Evolutionary conservation across 2,888 invertebrate genomes (phyloP).

Genomic region (Salticus scenicus): DNA sequence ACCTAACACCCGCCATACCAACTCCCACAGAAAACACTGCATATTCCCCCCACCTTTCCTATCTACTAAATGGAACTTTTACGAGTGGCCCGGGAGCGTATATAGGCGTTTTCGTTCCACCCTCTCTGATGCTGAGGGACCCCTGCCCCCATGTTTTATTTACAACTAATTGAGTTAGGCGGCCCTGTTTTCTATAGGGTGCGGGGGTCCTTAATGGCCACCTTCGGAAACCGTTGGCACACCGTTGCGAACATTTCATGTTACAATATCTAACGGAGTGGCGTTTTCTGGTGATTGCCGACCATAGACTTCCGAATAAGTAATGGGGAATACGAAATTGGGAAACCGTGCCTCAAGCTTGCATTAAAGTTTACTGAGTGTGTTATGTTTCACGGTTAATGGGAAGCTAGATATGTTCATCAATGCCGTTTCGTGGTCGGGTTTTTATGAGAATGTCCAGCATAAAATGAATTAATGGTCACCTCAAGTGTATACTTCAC

Average conservation of each 20-base stretch:
- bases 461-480: background rate
- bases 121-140: conserved; percentile 1
- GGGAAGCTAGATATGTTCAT: conserved; percentile 6
- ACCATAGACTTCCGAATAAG: conserved; percentile 7
- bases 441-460: conserved; percentile 1
- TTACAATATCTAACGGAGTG: conserved; percentile 27
- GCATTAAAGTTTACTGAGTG: conserved; percentile 20
- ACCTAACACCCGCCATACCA: background rate
- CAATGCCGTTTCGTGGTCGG: background rate
- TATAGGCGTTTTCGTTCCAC: conserved; percentile 14
- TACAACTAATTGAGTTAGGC: conserved; percentile 61
- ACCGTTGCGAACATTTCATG: conserved; percentile 29
- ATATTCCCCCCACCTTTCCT: conserved; percentile 18
- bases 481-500: background rate
- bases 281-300: conserved; percentile 3
- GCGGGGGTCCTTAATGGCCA: conserved; percentile 35
- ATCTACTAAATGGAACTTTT: conserved; percentile 60
- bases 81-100: conserved; percentile 36
- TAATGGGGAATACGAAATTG: conserved; percentile 15
- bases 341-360: background rate
- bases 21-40: background rate
- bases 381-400: conserved; percentile 10
- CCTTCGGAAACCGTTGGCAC: conserved; percentile 57
- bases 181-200: conserved; percentile 30
- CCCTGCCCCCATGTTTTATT: conserved; percentile 58